A percentile compares a stretch with the other conserved stretches of the same genome.
Evolutionary conservation across 2,888 invertebrate genomes (phyloP).

Genomic region (Ophion obscuratus): DNA sequence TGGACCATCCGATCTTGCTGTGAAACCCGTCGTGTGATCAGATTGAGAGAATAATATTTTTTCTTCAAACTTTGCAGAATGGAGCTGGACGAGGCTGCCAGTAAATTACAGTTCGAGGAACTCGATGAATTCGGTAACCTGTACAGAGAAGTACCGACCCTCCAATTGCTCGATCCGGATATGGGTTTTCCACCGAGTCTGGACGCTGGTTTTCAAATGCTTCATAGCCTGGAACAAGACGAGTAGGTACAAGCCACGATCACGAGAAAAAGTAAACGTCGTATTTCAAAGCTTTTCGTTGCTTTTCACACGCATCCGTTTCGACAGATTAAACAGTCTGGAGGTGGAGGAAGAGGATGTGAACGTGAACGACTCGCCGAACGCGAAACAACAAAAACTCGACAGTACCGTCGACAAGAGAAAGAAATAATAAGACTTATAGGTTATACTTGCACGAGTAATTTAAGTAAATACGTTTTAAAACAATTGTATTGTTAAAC

Average conservation of each 20-base stretch:
- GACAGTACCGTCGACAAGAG: conserved; percentile 61
- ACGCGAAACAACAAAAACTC: conserved; percentile 52
- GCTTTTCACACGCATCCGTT: not conserved
- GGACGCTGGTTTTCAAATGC: conserved; percentile 88
- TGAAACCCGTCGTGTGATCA: no score
- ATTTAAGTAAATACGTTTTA: not conserved
- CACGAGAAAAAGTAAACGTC: not conserved
- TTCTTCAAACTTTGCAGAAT: conserved; percentile 71
- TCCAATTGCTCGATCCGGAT: conserved; percentile 82
- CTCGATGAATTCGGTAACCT: conserved; percentile 81
- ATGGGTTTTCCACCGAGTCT: conserved; percentile 85
- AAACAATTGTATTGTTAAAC: not conserved
- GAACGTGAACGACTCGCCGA: conserved; percentile 75
- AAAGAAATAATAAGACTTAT: conserved; percentile 55
- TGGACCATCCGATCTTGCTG: no score
- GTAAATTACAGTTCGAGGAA: conserved; percentile 80
- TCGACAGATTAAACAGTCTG: conserved; percentile 79
- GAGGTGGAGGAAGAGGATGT: conserved; percentile 79
- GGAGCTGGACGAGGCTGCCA: conserved; percentile 80
- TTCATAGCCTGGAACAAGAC: conserved; percentile 88
- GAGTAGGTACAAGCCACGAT: conserved; percentile 77
- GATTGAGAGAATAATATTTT: not conserved
- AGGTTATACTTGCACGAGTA: not conserved
- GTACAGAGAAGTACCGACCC: conserved; percentile 81
- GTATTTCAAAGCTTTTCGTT: not conserved